Evolutionary conservation across 2,113 vertebrate species (phyloP).

Genomic region (Oncorhynchus mykiss): DNA sequence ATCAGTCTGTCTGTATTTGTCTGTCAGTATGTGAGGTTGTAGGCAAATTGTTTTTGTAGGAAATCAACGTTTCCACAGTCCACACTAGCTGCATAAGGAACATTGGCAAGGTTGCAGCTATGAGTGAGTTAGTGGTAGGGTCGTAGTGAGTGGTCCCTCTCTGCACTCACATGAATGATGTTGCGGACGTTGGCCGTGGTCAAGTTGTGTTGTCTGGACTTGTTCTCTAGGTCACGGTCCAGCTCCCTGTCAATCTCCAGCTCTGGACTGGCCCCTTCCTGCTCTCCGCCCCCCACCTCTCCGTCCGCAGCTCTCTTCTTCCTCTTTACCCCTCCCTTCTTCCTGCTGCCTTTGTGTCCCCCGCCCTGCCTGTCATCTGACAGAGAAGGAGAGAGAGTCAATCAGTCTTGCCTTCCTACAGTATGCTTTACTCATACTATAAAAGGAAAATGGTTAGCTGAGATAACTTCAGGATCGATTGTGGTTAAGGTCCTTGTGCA

Average conservation of each 20-base stretch:
- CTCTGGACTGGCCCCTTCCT: constrained; percentile 51
- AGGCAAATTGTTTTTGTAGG: too few species aligned
- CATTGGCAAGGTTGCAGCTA: too few species aligned
- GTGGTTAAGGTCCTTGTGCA: background rate
- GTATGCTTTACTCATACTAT: too few species aligned
- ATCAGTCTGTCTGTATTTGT: too few species aligned
- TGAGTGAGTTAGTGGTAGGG: too few species aligned
- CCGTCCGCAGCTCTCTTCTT: constrained; percentile 36
- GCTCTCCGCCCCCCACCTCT: constrained; percentile 2
- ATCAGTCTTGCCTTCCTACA: background rate
- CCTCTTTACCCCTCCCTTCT: constrained; percentile 21
- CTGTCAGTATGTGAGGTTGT: too few species aligned
- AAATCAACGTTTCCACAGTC: too few species aligned
- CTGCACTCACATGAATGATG: constrained; percentile 89
- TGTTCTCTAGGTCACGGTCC: constrained; percentile 87
- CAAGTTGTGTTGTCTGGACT: constrained; percentile 92
- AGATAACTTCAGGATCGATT: background rate
- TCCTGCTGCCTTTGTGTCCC: constrained; percentile 66
- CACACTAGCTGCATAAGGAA: too few species aligned
- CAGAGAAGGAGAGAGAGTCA: background rate
- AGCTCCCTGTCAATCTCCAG: constrained; percentile 84
- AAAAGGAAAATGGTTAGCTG: too few species aligned
- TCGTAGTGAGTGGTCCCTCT: too few species aligned
- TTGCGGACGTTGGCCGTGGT: constrained; percentile 92
- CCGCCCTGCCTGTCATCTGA: constrained; percentile 66